Base-by-base conservation (phyloP, 2,888 invertebrate species). In the Myopa tessellatipennis region DNA sequence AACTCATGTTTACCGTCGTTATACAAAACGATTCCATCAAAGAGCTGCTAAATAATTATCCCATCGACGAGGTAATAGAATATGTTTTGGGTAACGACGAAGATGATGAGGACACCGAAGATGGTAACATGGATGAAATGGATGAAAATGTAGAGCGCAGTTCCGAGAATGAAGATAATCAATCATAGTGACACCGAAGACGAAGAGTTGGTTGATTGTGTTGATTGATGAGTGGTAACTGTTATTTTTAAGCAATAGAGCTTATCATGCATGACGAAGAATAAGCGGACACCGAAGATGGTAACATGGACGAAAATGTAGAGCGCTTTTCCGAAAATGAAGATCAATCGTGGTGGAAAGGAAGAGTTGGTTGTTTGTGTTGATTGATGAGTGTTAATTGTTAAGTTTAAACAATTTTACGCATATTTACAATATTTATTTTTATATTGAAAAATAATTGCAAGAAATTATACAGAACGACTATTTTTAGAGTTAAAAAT, bases 1-100 rank as follows among this genome's bases (percentile, higher is more conserved):
- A 96, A 85, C 91, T 95, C 61, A 89, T 95, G n/a, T 95, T 96
- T 87, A 93, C 95, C 0, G 94, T 95, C 80, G 95, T 96, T 68
- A 93, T 94, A 80, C 96, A 96, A 87, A 96, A 96, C 88, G 93
- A 93, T 83, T 93, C 93, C 77, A 94, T 96, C 12, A 94, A 95
- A 84, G 92, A 93, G 65, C 91, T 96, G 84, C 91, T 96, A 68
- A 95, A 95, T 84, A 95, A 95, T 75, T 95, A 96, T 88, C 95
- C 96, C 77, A 95, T 96, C 74, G 96, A 96, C 88, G 95, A 96
- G 89, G 95, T 96, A 80, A 93, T 96, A 84, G 90, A 93, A 83
- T 95, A 96, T 85, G 94, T 96, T 74, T 90, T 96, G 74, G 91
- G 88, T 14, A 85, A 87, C 81, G 89, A 89, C 45, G 86, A 87